A percentile compares a stretch with the other conserved stretches of the same genome.
phyloP scores from a whole-genome alignment of 2,797 vertebrate genomes.

The Diceros bicornis region DNA sequence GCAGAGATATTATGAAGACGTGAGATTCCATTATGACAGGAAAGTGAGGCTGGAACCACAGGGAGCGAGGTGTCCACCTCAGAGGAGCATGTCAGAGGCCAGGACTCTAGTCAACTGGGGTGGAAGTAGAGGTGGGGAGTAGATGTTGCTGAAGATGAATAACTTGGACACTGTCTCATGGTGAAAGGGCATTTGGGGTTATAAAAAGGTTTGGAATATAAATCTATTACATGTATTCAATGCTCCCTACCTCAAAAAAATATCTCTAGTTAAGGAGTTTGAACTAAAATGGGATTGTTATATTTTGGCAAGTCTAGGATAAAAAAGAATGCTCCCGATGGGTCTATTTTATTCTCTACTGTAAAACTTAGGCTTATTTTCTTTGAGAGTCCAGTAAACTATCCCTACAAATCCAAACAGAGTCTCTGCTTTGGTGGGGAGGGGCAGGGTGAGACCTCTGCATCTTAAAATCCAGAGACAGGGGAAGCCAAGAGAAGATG shows the following conservation, averaged over 20 bases:
- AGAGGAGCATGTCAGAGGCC: background rate
- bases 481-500: background rate
- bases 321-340: background rate
- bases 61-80: background rate
- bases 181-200: background rate
- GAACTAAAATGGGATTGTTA: background rate
- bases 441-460: background rate
- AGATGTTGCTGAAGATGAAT: background rate
- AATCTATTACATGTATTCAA: background rate
- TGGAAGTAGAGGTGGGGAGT: background rate
- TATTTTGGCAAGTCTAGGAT: conserved; percentile 3
- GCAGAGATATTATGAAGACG: background rate
- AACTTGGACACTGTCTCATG: background rate
- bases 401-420: conserved; percentile 27
- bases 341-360: background rate
- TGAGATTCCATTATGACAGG: background rate
- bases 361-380: background rate
- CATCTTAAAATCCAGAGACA: conserved; percentile 24
- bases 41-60: background rate
- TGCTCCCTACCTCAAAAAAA: background rate
- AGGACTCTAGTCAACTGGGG: background rate
- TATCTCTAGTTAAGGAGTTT: background rate
- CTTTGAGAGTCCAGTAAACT: conserved; percentile 16
- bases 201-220: background rate
- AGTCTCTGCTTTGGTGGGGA: background rate